phyloP scores from a whole-genome alignment of 2,888 invertebrate genomes.

The Drosophila mimica region DNA sequence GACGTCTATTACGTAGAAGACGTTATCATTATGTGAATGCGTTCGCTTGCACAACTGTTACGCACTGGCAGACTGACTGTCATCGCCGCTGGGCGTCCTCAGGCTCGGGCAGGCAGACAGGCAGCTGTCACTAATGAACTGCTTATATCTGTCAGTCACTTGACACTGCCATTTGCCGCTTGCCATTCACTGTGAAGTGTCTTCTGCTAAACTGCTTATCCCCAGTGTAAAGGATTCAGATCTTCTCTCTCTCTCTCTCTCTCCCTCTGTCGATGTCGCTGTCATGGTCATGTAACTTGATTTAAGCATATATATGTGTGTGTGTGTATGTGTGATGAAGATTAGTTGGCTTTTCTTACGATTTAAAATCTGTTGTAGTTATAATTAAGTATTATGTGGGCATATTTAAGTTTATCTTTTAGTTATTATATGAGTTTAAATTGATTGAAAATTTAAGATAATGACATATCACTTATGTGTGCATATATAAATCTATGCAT shows the following conservation, averaged over 20 bases:
- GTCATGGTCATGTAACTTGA: constrained; percentile 21
- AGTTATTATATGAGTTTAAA: background rate
- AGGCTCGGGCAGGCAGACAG: background rate
- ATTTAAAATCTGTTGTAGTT: background rate
- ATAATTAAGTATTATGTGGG: background rate
- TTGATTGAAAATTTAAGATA: background rate
- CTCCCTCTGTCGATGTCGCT: constrained; percentile 1
- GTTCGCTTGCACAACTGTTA: constrained; percentile 20
- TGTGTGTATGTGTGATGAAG: background rate
- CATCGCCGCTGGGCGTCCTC: constrained; percentile 16
- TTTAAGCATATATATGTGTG: background rate
- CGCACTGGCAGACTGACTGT: constrained; percentile 41
- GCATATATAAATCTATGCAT: background rate
- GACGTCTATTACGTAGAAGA: background rate
- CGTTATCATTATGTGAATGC: background rate
- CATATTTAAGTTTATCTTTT: background rate
- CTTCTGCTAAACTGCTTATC: constrained; percentile 42
- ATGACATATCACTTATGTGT: background rate
- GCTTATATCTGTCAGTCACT: constrained; percentile 56
- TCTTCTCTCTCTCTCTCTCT: background rate
- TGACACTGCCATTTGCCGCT: constrained; percentile 47
- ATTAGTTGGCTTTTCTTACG: background rate
- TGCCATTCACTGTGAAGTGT: constrained; percentile 37
- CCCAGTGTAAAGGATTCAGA: constrained; percentile 29
- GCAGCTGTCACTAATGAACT: constrained; percentile 51